phyloP scores from a whole-genome alignment of 2,888 invertebrate genomes.

The Trichogramma dendrolimi region DNA sequence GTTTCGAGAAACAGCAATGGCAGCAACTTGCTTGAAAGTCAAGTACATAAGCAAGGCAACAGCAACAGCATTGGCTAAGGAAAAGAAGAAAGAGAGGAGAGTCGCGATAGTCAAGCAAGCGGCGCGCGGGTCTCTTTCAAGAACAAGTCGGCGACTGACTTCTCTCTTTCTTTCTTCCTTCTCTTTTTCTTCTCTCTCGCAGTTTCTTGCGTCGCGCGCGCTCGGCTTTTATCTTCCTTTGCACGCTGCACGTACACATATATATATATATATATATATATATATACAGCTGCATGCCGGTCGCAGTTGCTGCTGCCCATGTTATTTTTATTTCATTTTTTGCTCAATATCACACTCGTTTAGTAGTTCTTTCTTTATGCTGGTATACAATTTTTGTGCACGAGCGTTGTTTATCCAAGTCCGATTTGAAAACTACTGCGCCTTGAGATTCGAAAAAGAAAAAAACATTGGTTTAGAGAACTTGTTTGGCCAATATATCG shows the following conservation, averaged over 20 bases:
- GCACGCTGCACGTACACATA: too few species aligned
- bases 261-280: too few species aligned
- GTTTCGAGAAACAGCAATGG: neutral
- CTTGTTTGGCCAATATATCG: too few species aligned
- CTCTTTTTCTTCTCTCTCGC: constrained; percentile 21
- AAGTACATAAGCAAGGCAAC: constrained; percentile 5
- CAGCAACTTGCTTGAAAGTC: constrained; percentile 1
- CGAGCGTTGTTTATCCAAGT: too few species aligned
- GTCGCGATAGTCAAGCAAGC: constrained; percentile 11
- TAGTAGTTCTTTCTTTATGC: too few species aligned
- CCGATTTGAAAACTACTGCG: too few species aligned
- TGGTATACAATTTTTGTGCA: too few species aligned
- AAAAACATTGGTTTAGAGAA: too few species aligned
- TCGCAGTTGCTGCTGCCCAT: neutral
- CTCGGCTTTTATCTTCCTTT: neutral
- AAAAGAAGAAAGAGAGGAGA: constrained; percentile 9
- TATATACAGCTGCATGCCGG: too few species aligned
- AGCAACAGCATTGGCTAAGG: constrained; percentile 11
- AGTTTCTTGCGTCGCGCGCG: constrained; percentile 21
- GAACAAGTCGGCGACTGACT: constrained; percentile 8
- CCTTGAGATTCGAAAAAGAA: too few species aligned
- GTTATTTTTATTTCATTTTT: too few species aligned
- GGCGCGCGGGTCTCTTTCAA: constrained; percentile 9
- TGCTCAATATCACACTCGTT: too few species aligned
- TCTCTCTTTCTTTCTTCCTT: constrained; percentile 12